phyloP scores from a whole-genome alignment of 2,888 invertebrate species.

The Tinea semifulvella region DNA sequence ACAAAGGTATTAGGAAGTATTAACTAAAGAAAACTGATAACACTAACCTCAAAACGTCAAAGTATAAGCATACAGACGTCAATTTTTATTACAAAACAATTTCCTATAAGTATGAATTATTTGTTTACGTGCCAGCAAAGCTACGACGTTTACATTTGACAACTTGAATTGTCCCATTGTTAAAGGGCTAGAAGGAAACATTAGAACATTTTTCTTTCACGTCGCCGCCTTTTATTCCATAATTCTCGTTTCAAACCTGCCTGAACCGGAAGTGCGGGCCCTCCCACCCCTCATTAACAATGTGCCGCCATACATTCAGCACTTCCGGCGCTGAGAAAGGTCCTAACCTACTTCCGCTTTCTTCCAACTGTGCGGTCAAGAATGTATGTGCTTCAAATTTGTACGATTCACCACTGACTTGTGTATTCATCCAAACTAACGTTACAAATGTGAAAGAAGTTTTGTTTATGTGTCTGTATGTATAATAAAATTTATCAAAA shows the following conservation, averaged over 20 bases:
- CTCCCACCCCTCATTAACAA: slow-evolving; percentile 38
- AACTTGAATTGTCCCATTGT: slow-evolving; percentile 1
- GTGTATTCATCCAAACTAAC: too few species aligned
- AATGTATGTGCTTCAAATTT: slow-evolving; percentile 9
- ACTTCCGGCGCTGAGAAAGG: slow-evolving; percentile 26
- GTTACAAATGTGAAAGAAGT: too few species aligned
- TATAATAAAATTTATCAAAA: too few species aligned
- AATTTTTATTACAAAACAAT: too few species aligned
- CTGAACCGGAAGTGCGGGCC: slow-evolving; percentile 27
- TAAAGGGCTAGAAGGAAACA: slow-evolving; percentile 22
- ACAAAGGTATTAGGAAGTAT: too few species aligned
- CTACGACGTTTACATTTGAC: too few species aligned
- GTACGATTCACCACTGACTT: slow-evolving; percentile 1
- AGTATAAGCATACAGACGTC: too few species aligned
- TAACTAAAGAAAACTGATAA: too few species aligned
- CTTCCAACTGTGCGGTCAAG: slow-evolving; percentile 22
- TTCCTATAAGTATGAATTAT: too few species aligned
- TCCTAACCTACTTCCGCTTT: slow-evolving; percentile 29
- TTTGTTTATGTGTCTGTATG: too few species aligned
- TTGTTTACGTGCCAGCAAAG: too few species aligned
- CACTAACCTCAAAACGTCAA: too few species aligned
- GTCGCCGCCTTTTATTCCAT: slow-evolving; percentile 31
- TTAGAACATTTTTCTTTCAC: slow-evolving; percentile 31
- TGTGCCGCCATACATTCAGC: slow-evolving; percentile 39
- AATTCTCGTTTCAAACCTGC: slow-evolving; percentile 32